Conservation (phyloP, 2,888 invertebrate species). For the Tinea trinotella region DNA sequence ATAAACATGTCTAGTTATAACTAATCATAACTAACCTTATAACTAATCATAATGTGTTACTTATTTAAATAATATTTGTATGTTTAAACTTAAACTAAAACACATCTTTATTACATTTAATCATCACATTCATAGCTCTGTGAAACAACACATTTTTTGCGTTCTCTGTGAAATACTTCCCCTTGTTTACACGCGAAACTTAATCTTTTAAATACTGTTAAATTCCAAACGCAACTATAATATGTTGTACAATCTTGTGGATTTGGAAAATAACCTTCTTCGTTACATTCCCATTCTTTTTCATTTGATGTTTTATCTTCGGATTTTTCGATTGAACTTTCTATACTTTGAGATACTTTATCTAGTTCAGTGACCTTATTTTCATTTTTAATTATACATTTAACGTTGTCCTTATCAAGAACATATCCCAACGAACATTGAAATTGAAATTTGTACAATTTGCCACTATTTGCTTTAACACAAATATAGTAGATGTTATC, state of each 20-base stretch:
- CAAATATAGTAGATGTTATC: slow-evolving; percentile 61
- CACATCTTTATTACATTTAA: neutral
- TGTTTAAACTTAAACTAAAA: neutral
- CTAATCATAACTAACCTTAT: too few relatives aligned
- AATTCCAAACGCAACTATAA: slow-evolving; percentile 61
- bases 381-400: neutral
- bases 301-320: slow-evolving; percentile 15
- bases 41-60: too few relatives aligned
- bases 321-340: neutral
- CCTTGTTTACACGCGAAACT: slow-evolving; percentile 53
- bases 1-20: too few relatives aligned
- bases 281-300: slow-evolving; percentile 36
- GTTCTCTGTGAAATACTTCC: slow-evolving; percentile 50
- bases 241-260: slow-evolving; percentile 53
- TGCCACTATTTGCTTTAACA: slow-evolving; percentile 32
- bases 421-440: slow-evolving; percentile 20
- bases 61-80: slow-evolving; percentile 1
- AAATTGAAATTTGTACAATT: slow-evolving; percentile 48
- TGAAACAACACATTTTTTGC: slow-evolving; percentile 43
- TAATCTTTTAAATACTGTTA: too few relatives aligned
- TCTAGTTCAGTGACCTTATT: neutral
- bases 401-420: slow-evolving; percentile 1
- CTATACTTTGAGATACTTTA: neutral
- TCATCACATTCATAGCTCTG: slow-evolving; percentile 41
- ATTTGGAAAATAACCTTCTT: slow-evolving; percentile 48